Conservation (phyloP, 1,140 invertebrate species). For the Atta colombica region DNA sequence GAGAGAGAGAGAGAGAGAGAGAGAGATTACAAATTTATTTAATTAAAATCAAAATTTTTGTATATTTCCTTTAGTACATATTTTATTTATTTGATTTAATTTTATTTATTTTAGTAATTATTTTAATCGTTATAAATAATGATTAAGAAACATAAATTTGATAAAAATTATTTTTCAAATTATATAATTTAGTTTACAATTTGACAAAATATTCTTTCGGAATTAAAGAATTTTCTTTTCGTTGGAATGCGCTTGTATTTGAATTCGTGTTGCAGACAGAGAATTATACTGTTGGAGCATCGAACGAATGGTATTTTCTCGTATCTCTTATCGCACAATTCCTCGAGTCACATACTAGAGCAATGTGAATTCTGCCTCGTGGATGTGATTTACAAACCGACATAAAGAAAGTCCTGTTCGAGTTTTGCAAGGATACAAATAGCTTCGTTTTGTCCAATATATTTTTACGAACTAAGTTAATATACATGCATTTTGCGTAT, state of each 20-base stretch:
- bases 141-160: not conserved
- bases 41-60: slow-evolving; percentile 1
- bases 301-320: slow-evolving; percentile 1
- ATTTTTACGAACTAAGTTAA: not conserved
- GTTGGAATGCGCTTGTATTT: not conserved
- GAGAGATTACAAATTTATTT: not conserved
- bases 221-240: not conserved
- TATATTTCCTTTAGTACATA: not conserved
- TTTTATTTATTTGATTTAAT: not conserved
- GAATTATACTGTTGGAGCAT: slow-evolving; percentile 30
- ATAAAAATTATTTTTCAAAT: not conserved
- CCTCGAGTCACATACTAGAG: not conserved
- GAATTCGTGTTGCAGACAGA: not conserved
- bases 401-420: not conserved
- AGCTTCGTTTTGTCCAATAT: not conserved
- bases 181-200: not conserved
- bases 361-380: not conserved
- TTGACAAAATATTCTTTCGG: not conserved
- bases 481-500: not conserved
- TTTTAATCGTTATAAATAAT: not conserved
- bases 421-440: not conserved
- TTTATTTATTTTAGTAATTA: not conserved
- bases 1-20: too few relatives aligned
- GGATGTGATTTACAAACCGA: slow-evolving; percentile 17
- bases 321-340: slow-evolving; percentile 43